Conservation (phyloP, 2,113 vertebrate genomes). For the Labeo catla region DNA sequence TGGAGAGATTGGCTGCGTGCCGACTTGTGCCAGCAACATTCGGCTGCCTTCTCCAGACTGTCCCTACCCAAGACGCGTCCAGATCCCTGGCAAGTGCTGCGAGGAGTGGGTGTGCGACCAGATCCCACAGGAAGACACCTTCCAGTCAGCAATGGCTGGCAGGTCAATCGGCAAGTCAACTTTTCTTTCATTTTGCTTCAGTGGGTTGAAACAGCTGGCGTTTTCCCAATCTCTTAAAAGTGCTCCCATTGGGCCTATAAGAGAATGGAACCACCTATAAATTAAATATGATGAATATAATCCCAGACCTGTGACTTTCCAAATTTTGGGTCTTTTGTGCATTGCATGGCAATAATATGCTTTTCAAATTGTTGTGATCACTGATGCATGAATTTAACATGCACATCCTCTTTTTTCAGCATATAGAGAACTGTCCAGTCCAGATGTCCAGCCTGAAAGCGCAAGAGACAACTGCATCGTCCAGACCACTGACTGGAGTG, state of each 20-base stretch:
- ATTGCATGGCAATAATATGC: background rate
- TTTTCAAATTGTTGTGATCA: background rate
- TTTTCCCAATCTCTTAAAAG: background rate
- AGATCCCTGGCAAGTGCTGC: conserved; percentile 74
- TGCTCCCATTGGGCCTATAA: background rate
- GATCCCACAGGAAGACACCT: conserved; percentile 49
- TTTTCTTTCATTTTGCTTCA: conserved; percentile 2
- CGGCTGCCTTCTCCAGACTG: conserved; percentile 73
- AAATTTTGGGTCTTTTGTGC: background rate
- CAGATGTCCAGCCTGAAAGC: conserved; percentile 54
- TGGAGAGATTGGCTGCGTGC: conserved; percentile 78
- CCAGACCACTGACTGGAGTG: conserved; percentile 79
- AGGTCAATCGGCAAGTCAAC: conserved; percentile 50
- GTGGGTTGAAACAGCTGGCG: background rate
- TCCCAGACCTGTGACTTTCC: background rate
- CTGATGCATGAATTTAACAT: conserved; percentile 51
- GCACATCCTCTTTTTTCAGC: conserved; percentile 56
- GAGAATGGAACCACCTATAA: background rate
- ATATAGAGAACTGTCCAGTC: conserved; percentile 63
- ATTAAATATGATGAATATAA: background rate
- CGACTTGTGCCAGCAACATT: conserved; percentile 68
- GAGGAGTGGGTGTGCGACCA: conserved; percentile 81
- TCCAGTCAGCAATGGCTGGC: conserved; percentile 68
- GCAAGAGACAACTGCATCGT: conserved; percentile 80
- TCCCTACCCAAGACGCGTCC: conserved; percentile 70